Evolutionary conservation across 2,888 invertebrate genomes (phyloP), one percentile per base, ranked within the genome.

Genomic region (Hirtodrosophila histrioides): DNA sequence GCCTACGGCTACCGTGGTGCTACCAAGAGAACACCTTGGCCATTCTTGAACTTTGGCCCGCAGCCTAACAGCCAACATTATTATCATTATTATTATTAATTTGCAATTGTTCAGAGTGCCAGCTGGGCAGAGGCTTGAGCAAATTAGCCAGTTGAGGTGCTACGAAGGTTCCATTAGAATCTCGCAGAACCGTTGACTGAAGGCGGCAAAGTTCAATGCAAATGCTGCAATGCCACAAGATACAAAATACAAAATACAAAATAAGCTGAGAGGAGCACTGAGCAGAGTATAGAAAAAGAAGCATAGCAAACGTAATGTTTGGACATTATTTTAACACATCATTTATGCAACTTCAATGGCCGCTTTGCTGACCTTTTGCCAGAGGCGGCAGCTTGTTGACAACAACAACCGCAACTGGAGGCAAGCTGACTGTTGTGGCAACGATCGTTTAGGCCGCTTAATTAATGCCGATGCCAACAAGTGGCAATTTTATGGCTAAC

Each of bases 131-230:
- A 41, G 49, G 36, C 46, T 49, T 51, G 7, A 56, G 45, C 71
- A 77, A 85, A 75, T 82, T 72, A 72, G 68, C 62, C 48, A 63
- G 49, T 48, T 37, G 53, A 40, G 40, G 55, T 39, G 27, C 43
- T 46, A 43, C 53, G 53, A 71, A 62, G 67, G 61, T 65, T 69
- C 43, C 67, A 60, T 73, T 77, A 73, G 75, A 69, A 69, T 51
- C 54, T 49, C 57, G 45, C 53, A 63, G 73, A 61, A 58, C 37
- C 56, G 65, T 40, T 55, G 45, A 57, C 50, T 17, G 56, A 55
- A 70, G 72, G 63, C 86, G 84, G 65, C 69, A 81, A 66, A 87
- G 76, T 85, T 86, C 74, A 85, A 87, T 81, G 82, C 72, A 66
- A 86, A 66, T 78, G 65, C 60, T 54, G 63, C 39, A 60, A 65